A percentile compares a stretch with the other conserved stretches of the same genome.
phyloP scores from a whole-genome alignment of 2,888 invertebrate species.

The Xestobium rufovillosum region DNA sequence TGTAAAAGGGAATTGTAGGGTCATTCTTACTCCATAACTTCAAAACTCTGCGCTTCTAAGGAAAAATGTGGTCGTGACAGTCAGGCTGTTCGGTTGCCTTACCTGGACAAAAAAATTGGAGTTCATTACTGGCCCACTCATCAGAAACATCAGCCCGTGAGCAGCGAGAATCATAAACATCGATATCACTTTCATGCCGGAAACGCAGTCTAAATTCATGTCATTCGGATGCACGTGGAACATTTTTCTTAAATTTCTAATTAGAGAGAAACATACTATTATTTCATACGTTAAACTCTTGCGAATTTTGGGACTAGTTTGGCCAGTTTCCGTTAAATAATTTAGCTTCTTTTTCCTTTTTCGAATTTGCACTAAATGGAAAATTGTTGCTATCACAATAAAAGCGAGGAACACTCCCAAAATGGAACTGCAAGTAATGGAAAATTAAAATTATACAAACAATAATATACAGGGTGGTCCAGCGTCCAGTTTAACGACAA shows the following conservation, averaged over 20 bases:
- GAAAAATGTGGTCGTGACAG: too few species aligned
- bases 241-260: conserved; percentile 53
- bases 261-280: conserved; percentile 51
- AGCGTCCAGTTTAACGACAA: too few species aligned
- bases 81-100: conserved; percentile 20
- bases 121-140: conserved; percentile 62
- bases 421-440: conserved; percentile 27
- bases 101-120: conserved; percentile 55
- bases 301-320: too few species aligned
- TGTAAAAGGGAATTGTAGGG: too few species aligned
- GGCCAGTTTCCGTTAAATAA: conserved; percentile 25
- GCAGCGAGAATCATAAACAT: conserved; percentile 62
- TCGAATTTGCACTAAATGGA: conserved; percentile 27
- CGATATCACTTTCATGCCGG: conserved; percentile 53
- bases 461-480: too few species aligned
- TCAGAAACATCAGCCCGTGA: conserved; percentile 58
- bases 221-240: conserved; percentile 51
- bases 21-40: too few species aligned
- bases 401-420: conserved; percentile 29
- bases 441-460: too few species aligned
- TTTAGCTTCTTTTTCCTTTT: conserved; percentile 22
- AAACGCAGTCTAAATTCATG: conserved; percentile 53
- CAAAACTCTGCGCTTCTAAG: too few species aligned
- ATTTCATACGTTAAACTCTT: conserved; percentile 25
- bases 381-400: conserved; percentile 29